Base-by-base conservation (phyloP, 2,797 vertebrate species). In the Lacerta viridis region DNA sequence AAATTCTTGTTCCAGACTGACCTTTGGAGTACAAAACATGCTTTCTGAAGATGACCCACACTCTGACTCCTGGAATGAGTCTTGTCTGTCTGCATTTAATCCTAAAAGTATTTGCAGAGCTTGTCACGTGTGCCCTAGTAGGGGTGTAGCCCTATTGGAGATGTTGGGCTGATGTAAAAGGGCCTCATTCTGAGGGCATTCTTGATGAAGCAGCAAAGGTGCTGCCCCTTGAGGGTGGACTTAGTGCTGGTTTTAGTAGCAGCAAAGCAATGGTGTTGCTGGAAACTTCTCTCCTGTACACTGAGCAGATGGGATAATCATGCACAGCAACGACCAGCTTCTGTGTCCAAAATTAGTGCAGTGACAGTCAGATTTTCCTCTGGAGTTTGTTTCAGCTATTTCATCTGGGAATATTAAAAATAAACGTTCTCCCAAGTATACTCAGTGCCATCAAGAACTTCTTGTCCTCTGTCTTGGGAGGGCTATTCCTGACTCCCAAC, bases 281-380 rank as follows among this genome's bases (percentile, higher is more conserved):
- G 50, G 50, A 15, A 55, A 55, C 50, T 55, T 55, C 50, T 64
- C 61, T 64, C 61, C 20, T 18, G 61, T 25, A 87, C 74, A 86
- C 93, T 89, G 90, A 92, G 92, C 91, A 80, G 13, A 0, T 0
- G 27, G 61, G 11, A 4, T 55, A 55, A 55, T 55, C 50, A 55
- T 55, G 50, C 50, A 55, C 50, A 55, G 50, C 50, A 15, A 55
- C 15, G 50, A 55, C 50, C 50, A 55, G 50, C 50, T 55, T 55
- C 50, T 55, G 50, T 55, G 80, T 88, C 88, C 92, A 93, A 91
- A 95, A 91, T 95, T 92, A 93, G 92, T 84, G 93, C 77, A 71
- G 17, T 68, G 92, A 71, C 88, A 90, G 86, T 90, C 17, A 0
- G n/a, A 80, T 89, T 92, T 95, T 94, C 90, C 90, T 87, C 85